Percentiles rank a stretch among this genome's conserved stretches.
Conservation (phyloP, 1,140 invertebrate species). For the Mizuhopecten yessoensis region DNA sequence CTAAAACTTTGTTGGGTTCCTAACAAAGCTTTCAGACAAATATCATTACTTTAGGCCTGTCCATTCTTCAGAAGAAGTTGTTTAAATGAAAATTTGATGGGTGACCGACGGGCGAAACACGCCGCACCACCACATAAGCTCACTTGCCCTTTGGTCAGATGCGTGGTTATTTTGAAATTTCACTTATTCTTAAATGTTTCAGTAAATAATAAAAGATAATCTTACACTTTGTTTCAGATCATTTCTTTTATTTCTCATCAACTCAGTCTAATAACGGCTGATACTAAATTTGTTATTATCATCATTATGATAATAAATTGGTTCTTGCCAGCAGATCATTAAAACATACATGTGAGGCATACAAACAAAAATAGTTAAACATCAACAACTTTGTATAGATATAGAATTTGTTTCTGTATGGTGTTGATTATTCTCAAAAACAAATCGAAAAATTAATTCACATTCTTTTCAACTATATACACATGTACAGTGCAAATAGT, state of each 20-base stretch:
- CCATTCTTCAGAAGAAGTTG: too few relatives aligned
- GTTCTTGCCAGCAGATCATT: conserved; percentile 20
- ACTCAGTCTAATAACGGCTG: not conserved
- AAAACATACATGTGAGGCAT: conserved; percentile 24
- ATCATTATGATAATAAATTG: not conserved
- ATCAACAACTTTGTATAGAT: conserved; percentile 35
- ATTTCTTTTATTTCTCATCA: conserved; percentile 22
- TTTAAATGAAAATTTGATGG: too few relatives aligned
- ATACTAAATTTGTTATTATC: not conserved
- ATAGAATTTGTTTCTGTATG: not conserved
- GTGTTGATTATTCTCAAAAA: conserved; percentile 21
- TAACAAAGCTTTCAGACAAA: too few relatives aligned
- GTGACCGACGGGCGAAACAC: too few relatives aligned
- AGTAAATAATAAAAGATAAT: too few relatives aligned
- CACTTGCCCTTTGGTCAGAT: too few relatives aligned
- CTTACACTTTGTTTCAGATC: not conserved
- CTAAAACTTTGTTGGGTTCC: too few relatives aligned
- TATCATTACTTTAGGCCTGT: too few relatives aligned
- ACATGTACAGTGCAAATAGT: conserved; percentile 32
- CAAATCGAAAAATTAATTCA: not conserved
- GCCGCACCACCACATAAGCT: too few relatives aligned
- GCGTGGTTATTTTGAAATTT: too few relatives aligned
- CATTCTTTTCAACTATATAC: not conserved
- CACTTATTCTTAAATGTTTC: too few relatives aligned
- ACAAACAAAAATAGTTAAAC: conserved; percentile 30